Evolutionary conservation across 2,113 vertebrate species (phyloP), one percentile per base, ranked within the genome.

Genomic region (Pygoscelis antarcticus): DNA sequence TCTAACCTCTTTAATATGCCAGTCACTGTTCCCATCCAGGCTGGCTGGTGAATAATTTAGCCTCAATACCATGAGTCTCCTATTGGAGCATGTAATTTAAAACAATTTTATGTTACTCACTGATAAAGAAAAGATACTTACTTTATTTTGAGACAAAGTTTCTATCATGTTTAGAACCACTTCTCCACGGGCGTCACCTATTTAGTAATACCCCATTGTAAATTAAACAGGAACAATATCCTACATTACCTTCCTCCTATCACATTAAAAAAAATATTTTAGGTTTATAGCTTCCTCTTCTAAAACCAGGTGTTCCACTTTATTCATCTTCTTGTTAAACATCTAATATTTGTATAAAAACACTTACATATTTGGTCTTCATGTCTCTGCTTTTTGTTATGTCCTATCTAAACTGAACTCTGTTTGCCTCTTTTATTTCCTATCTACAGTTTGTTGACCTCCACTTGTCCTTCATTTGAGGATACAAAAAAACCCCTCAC

Each of bases 1-100:
- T 89, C 42, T 83, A 89, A 78, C 20, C 58, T 93, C 40, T 85
- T 95, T 90, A 86, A 72, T 69, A 93, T 86, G 88, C 47, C 74
- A 87, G 32, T 91, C 81, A 94, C 71, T 77, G 79, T 49, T 86
- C 46, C 40, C 26, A 83, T 61, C 21, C 30, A 69, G 82, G 49
- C 60, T 89, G 51, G 55, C 23, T 66, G 21, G 58, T 81, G 27
- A 95, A 83, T 89, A 94, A 96, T 90, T 90, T 83, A 87, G 34
- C 58, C 84, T 90, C 55, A 72, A 72, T 65, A 65, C 0, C 1
- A 65, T 16, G 3, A 88, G 6, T n/a, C 36, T 52, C 60, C 64
- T 83, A 92, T 57, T 16, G 38, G 23, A 89, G 54, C 27, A 49
- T 42, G 36, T 55, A 82, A 87, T 64, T 93, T 64, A 84, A 72